These are phyloP conservation scores for Antidorcas marsupialis DNA, from an alignment of 2,113 vertebrate species.

Conservation along the genomic window DNA sequence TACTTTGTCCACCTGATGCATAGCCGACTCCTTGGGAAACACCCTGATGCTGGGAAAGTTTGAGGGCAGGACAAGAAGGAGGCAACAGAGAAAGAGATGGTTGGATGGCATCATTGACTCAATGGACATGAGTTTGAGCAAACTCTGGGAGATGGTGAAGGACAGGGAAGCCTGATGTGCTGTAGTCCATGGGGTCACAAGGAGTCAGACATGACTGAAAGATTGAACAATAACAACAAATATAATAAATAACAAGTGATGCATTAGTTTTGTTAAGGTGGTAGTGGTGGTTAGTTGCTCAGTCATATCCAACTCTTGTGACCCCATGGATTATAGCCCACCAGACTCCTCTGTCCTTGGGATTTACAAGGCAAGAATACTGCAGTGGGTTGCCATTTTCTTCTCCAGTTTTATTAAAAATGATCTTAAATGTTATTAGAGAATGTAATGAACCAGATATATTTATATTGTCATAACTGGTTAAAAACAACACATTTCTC, in stretches of 20 bases:
- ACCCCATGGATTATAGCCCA: accelerated
- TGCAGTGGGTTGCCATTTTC: neutral
- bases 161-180: neutral
- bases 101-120: neutral
- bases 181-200: neutral
- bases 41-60: neutral
- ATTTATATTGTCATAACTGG: neutral
- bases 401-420: conserved; percentile 26
- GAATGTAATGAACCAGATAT: neutral
- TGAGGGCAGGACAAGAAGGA: neutral
- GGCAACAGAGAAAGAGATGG: neutral
- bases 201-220: neutral
- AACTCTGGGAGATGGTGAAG: neutral
- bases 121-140: neutral
- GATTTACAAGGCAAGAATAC: neutral
- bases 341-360: neutral
- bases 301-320: neutral
- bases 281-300: neutral
- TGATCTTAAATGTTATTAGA: neutral
- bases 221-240: neutral
- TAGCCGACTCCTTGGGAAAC: neutral
- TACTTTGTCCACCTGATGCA: neutral
- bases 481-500: neutral
- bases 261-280: neutral
- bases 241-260: neutral